phyloP scores from a whole-genome alignment of 2,888 invertebrate genomes.

The Troides oblongomaculatus region DNA sequence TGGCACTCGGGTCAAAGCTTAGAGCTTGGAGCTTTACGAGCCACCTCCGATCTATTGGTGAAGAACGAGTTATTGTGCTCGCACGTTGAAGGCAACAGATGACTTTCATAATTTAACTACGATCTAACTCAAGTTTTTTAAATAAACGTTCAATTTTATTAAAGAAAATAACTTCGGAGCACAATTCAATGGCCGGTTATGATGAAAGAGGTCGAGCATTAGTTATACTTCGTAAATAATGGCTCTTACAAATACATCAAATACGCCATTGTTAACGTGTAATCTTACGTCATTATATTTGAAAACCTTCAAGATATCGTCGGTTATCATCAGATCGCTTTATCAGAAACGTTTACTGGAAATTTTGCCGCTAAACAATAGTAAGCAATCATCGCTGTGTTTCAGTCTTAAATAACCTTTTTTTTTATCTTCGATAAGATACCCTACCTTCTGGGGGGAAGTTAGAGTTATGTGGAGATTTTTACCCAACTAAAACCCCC shows the following conservation, averaged over 20 bases:
- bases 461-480: too few relatives aligned
- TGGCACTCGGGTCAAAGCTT: slow-evolving; percentile 32
- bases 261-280: not conserved
- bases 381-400: too few relatives aligned
- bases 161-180: not conserved
- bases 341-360: too few relatives aligned
- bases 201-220: not conserved
- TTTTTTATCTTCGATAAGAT: too few relatives aligned
- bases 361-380: too few relatives aligned
- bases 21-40: slow-evolving; percentile 9
- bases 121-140: not conserved
- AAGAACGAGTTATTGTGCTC: slow-evolving; percentile 15
- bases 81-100: slow-evolving; percentile 13
- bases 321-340: not conserved
- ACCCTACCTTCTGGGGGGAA: too few relatives aligned
- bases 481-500: too few relatives aligned
- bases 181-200: slow-evolving; percentile 3
- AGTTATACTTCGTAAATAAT: not conserved
- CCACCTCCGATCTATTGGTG: slow-evolving; percentile 29
- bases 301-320: not conserved
- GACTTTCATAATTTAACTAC: slow-evolving; percentile 4
- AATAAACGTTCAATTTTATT: not conserved
- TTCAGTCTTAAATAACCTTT: too few relatives aligned
- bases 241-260: not conserved
- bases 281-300: not conserved